phyloP scores from a whole-genome alignment of 2,888 invertebrate genomes.

The Drosophila picticornis region DNA sequence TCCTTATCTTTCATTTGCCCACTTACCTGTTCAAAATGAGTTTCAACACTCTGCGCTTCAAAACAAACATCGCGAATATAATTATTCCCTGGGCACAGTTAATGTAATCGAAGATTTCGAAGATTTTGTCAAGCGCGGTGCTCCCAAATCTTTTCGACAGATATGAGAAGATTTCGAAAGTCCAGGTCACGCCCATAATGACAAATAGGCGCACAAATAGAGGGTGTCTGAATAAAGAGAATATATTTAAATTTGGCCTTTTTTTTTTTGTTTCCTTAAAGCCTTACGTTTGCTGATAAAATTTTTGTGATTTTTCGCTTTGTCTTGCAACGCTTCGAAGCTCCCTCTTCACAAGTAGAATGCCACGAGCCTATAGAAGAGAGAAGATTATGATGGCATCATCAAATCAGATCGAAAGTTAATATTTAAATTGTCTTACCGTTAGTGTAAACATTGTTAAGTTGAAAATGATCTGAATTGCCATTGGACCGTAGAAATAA shows the following conservation, averaged over 20 bases:
- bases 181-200: slow-evolving; percentile 94
- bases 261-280: neutral
- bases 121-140: neutral
- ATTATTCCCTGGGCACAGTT: slow-evolving; percentile 71
- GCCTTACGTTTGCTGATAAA: slow-evolving; percentile 77
- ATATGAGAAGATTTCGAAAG: slow-evolving; percentile 91
- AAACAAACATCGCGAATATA: slow-evolving; percentile 74
- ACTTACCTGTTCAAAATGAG: slow-evolving; percentile 62
- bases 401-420: neutral
- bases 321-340: slow-evolving; percentile 59
- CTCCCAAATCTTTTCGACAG: slow-evolving; percentile 70
- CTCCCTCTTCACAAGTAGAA: slow-evolving; percentile 73
- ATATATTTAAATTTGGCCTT: neutral
- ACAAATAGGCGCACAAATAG: slow-evolving; percentile 92
- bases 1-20: neutral
- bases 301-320: slow-evolving; percentile 63
- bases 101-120: slow-evolving; percentile 40
- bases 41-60: slow-evolving; percentile 62
- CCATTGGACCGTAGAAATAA: slow-evolving; percentile 80
- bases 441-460: slow-evolving; percentile 79
- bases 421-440: slow-evolving; percentile 13
- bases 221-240: slow-evolving; percentile 87
- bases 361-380: slow-evolving; percentile 59
- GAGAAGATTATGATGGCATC: neutral
- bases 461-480: slow-evolving; percentile 79